Conservation (phyloP, 2,797 vertebrate species). For the Perodicticus potto region DNA sequence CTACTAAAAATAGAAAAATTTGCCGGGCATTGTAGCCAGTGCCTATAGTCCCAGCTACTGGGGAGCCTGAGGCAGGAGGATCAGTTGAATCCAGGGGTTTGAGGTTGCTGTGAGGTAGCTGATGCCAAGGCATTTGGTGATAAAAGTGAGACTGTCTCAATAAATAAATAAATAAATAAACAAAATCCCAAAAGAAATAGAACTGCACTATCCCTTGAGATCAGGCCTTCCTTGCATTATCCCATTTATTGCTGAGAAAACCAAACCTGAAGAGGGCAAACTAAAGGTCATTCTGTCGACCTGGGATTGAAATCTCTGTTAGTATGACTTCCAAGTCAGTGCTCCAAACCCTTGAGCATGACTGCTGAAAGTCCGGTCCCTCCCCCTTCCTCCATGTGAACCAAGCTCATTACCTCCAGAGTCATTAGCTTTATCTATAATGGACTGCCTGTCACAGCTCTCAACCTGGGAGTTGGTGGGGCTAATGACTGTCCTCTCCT, state of each 20-base stretch:
- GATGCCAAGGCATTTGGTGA: too few relatives aligned
- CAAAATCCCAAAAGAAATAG: too few relatives aligned
- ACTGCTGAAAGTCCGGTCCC: not conserved
- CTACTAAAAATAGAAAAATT: too few relatives aligned
- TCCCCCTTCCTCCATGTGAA: not conserved
- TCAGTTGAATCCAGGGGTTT: too few relatives aligned
- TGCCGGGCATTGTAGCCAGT: too few relatives aligned
- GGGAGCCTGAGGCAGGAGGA: too few relatives aligned
- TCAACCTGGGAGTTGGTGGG: not conserved
- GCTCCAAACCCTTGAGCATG: not conserved
- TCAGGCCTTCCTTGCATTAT: conserved; percentile 27
- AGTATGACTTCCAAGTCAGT: not conserved
- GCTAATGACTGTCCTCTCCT: not conserved
- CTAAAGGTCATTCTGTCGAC: not conserved
- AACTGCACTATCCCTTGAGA: not conserved
- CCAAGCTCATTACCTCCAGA: not conserved
- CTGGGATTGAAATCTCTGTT: conserved; percentile 7
- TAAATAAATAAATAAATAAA: too few relatives aligned
- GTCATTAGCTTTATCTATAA: not conserved
- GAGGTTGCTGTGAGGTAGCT: too few relatives aligned
- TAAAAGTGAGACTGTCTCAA: too few relatives aligned
- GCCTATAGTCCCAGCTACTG: too few relatives aligned
- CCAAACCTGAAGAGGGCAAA: not conserved
- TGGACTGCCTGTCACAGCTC: not conserved
- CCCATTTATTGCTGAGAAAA: conserved; percentile 65